Percentiles rank a stretch among this genome's conserved stretches.
phyloP scores from a whole-genome alignment of 2,888 invertebrate species.

The Melikaiella ostensackeni region DNA sequence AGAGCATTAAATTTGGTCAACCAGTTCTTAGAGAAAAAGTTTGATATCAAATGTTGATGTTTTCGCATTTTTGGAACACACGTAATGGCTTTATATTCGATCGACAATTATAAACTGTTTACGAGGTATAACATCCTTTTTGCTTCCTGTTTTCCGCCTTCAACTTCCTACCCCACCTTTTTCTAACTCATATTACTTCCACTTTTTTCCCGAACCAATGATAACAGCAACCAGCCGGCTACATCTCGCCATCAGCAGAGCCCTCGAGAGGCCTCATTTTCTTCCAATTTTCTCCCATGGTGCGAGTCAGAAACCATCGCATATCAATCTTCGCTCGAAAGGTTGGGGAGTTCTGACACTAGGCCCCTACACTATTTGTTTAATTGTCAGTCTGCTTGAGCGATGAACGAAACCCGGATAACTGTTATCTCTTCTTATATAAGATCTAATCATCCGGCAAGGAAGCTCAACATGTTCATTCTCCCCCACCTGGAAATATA shows the following conservation, averaged over 20 bases:
- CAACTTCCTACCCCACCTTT: background rate
- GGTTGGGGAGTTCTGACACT: background rate
- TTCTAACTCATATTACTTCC: background rate
- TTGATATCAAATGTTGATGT: background rate
- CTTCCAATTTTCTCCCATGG: constrained; percentile 5
- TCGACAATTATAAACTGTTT: background rate
- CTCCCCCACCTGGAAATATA: background rate
- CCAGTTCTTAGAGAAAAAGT: no score
- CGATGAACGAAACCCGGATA: background rate
- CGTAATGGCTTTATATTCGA: background rate
- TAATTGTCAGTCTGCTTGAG: constrained; percentile 28
- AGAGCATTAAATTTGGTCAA: no score
- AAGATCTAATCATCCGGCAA: background rate
- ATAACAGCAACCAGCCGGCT: background rate
- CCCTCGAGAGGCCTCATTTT: constrained; percentile 25
- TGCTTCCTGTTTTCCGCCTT: background rate
- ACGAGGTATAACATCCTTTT: background rate
- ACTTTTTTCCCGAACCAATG: background rate
- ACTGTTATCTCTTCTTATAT: background rate
- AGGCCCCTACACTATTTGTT: constrained; percentile 15
- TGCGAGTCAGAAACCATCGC: constrained; percentile 3
- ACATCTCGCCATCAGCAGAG: background rate
- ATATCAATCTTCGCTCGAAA: constrained; percentile 2
- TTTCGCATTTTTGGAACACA: background rate
- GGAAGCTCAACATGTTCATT: background rate